Evolutionary conservation across 2,113 vertebrate species (phyloP), one percentile per base, ranked within the genome.

Genomic region (Cryptomyrus ogoouensis): DNA sequence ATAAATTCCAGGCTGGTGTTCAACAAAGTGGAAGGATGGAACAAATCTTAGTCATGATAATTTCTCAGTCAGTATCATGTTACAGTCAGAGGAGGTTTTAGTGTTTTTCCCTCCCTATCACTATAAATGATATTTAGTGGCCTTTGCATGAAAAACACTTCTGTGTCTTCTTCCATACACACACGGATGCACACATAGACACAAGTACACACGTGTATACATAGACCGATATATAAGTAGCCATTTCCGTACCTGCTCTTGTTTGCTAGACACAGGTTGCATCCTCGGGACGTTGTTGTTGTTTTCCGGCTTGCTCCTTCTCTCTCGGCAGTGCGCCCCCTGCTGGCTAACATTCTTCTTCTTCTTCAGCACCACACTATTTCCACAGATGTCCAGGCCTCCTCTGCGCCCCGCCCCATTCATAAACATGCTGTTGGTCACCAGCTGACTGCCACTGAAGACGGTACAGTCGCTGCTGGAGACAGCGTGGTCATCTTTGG

Each of bases 251-350:
- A 97, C 97, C 96, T 97, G 96, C 88, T 97, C 97, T 92, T 97
- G 94, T 53, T 97, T 97, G 91, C 96, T 97, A 42, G 97, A 97
- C 90, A 96, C 93, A 1, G 96, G 96, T 93, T 96, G 90, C 92
- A 97, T 96, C 95, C 97, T 97, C 88, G 97, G 96, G 91, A 96
- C 96, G 91, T 97, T 91, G 88, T 93, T 90, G 87, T 92, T 92
- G 83, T 93, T 90, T 12, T 47, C 83, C 5, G 90, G 66, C 90
- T 91, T 92, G 88, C 91, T 66, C 83, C 80, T 86, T 74, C 96
- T 95, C 89, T 97, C 97, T 46, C 96, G 95, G 93, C 97, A 97
- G 21, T 96, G 97, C 13, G 96, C 94, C 13, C 93, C 93, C 0
- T 95, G 96, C 92, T 95, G 91, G 58, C 90, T 90, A 87, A 62